These are phyloP conservation scores for Platysternon megacephalum DNA, from an alignment of 2,113 vertebrate genomes.

Conservation along the genomic window DNA sequence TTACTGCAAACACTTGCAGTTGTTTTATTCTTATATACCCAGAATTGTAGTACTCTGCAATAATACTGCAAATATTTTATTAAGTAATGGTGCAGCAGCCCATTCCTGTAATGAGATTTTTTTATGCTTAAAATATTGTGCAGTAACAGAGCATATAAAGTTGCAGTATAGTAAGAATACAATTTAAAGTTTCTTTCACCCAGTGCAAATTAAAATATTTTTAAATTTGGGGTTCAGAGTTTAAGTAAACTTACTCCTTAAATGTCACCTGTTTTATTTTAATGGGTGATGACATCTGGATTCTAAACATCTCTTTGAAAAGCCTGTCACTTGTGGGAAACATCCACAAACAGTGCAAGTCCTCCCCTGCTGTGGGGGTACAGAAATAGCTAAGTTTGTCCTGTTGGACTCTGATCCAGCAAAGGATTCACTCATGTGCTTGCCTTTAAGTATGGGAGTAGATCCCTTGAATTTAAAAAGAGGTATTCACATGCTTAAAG, in stretches of 20 bases:
- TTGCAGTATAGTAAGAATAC: neutral
- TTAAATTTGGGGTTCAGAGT: neutral
- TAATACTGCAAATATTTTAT: neutral
- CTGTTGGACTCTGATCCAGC: neutral
- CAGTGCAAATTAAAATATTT: neutral
- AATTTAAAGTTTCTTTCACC: neutral
- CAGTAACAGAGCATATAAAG: neutral
- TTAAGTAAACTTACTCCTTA: neutral
- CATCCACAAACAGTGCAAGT: neutral
- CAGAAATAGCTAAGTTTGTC: neutral
- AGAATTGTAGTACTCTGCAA: neutral
- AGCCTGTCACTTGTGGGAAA: neutral
- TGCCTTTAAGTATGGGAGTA: neutral
- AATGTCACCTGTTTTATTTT: neutral
- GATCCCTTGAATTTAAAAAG: neutral
- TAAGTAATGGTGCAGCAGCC: neutral
- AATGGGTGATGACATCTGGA: neutral
- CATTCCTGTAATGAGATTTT: neutral
- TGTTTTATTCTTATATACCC: neutral
- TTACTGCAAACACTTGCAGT: neutral
- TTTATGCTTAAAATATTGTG: conserved; percentile 14
- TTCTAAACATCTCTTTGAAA: neutral
- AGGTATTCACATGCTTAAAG: neutral
- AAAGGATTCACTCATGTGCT: neutral
- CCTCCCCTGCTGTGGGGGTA: neutral